Evolutionary conservation across 1,140 invertebrate species (phyloP).

Genomic region (Aphis craccivora): DNA sequence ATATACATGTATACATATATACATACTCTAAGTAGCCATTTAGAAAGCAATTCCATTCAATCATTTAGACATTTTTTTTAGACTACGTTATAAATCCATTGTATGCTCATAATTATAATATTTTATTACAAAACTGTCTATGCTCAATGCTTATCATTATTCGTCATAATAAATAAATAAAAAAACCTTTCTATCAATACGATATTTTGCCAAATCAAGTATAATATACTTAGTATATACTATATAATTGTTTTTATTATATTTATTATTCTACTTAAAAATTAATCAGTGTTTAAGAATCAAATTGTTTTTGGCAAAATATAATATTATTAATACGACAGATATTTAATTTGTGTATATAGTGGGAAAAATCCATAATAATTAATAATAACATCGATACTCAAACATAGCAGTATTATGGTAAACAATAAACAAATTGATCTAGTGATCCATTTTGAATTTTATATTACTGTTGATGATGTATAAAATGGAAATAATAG

Average conservation of each 20-base stretch:
- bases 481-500: neutral
- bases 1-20: neutral
- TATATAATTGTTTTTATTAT: too few species aligned
- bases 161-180: constrained; percentile 20
- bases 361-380: neutral
- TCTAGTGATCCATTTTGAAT: neutral
- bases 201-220: neutral
- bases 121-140: constrained; percentile 44
- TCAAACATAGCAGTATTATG: neutral
- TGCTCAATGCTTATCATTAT: too few species aligned
- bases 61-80: constrained; percentile 19
- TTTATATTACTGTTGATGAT: neutral
- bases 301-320: neutral
- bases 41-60: neutral
- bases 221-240: too few species aligned
- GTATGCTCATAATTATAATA: constrained; percentile 3
- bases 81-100: constrained; percentile 45
- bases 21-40: neutral
- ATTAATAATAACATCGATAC: neutral
- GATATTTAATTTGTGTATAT: neutral
- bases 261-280: neutral
- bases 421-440: neutral
- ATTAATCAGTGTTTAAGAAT: neutral
- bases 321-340: neutral
- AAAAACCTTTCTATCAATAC: neutral